Percentiles rank a stretch among this genome's conserved stretches.
These are phyloP conservation scores for Pyxicephalus adspersus DNA, from an alignment of 2,113 vertebrate species.

Conservation along the genomic window DNA sequence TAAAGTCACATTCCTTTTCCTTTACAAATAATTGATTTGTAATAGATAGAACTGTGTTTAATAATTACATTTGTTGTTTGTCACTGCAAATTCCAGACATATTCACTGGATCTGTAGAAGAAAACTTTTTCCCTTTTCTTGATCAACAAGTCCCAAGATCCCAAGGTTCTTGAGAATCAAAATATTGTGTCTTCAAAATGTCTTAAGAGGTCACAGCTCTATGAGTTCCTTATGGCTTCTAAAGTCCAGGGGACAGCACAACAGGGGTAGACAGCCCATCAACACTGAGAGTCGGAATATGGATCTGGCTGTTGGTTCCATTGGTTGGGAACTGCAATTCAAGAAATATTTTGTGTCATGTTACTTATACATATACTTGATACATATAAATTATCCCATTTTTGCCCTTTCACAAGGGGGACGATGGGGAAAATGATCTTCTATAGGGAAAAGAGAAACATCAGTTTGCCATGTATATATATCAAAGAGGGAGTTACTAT, in stretches of 20 bases:
- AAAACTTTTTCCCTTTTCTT: conserved; percentile 13
- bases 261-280: conserved; percentile 91
- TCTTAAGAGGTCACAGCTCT: conserved; percentile 53
- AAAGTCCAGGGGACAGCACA: conserved; percentile 87
- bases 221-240: conserved; percentile 81
- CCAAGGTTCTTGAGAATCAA: conserved; percentile 47
- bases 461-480: too few relatives aligned
- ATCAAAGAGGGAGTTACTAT: too few relatives aligned
- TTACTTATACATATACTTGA: too few relatives aligned
- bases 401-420: too few relatives aligned
- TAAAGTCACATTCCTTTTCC: not conserved
- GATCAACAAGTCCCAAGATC: not conserved
- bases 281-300: conserved; percentile 89
- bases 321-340: conserved; percentile 80
- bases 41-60: not conserved
- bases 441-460: too few relatives aligned
- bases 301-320: conserved; percentile 84
- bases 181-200: conserved; percentile 39
- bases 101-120: not conserved
- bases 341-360: conserved; percentile 5
- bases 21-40: too few relatives aligned
- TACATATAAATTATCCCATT: too few relatives aligned
- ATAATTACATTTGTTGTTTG: not conserved
- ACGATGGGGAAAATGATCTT: too few relatives aligned
- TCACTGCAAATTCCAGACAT: not conserved